phyloP scores from a whole-genome alignment of 1,140 invertebrate genomes.

The Drosophila oshimai region DNA sequence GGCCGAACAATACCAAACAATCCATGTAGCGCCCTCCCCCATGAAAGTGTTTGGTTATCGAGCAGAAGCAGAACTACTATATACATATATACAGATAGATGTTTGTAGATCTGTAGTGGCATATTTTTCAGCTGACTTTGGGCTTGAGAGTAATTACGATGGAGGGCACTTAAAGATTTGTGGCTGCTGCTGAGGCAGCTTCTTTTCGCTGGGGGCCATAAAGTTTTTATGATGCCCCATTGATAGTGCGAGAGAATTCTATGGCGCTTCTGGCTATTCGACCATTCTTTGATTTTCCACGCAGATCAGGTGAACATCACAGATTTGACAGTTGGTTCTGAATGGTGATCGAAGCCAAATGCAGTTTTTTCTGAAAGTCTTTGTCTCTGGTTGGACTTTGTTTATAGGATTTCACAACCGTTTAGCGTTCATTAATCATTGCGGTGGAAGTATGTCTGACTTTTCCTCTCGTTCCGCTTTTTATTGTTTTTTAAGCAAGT shows the following conservation, averaged over 20 bases:
- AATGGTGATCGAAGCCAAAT: slow-evolving; percentile 70
- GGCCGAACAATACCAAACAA: slow-evolving; percentile 32
- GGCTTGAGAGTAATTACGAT: slow-evolving; percentile 70
- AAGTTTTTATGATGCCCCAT: slow-evolving; percentile 77
- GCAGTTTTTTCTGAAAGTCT: slow-evolving; percentile 40
- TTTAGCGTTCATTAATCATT: slow-evolving; percentile 74
- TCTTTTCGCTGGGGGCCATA: slow-evolving; percentile 47
- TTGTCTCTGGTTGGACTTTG: slow-evolving; percentile 47
- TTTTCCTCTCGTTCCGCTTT: slow-evolving; percentile 27
- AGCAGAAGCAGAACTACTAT: slow-evolving; percentile 9
- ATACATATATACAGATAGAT: slow-evolving; percentile 44
- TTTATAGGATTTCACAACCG: slow-evolving; percentile 69
- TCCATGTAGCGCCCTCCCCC: slow-evolving; percentile 41
- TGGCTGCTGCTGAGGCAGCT: slow-evolving; percentile 53
- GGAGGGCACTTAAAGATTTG: slow-evolving; percentile 76
- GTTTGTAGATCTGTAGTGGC: slow-evolving; percentile 57
- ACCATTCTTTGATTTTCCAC: background rate
- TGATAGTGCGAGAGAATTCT: slow-evolving; percentile 72
- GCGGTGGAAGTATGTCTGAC: slow-evolving; percentile 15
- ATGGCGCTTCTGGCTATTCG: background rate
- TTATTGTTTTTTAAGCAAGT: slow-evolving; percentile 67
- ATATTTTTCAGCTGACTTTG: slow-evolving; percentile 75
- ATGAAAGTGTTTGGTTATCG: slow-evolving; percentile 14
- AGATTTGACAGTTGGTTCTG: slow-evolving; percentile 71
- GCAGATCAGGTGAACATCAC: slow-evolving; percentile 32